Percentiles rank a stretch among this genome's conserved stretches.
Conservation (phyloP, 2,888 invertebrate species). For the Psylliodes chrysocephalus region DNA sequence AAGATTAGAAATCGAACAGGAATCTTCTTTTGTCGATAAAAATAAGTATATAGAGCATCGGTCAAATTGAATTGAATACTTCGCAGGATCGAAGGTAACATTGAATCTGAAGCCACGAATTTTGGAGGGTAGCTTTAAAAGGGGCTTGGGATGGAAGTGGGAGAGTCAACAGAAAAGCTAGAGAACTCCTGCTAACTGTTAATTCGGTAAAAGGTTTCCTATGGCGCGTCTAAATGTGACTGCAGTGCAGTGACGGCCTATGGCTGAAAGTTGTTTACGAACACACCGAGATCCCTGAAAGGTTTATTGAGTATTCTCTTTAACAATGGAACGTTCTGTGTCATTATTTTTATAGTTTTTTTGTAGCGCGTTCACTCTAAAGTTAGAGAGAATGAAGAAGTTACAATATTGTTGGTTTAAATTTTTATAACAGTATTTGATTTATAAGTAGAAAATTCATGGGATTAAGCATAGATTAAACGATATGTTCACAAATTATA, state of each 20-base stretch:
- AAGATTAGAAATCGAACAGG: too few species aligned
- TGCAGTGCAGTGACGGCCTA: constrained; percentile 50
- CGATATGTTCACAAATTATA: too few species aligned
- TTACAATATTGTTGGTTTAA: too few species aligned
- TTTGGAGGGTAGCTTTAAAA: constrained; percentile 20
- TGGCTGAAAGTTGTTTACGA: not conserved
- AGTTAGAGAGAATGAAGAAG: too few species aligned
- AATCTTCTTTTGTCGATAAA: not conserved
- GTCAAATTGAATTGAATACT: constrained; percentile 34
- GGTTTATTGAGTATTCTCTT: not conserved
- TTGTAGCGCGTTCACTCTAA: too few species aligned
- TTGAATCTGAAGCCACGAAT: constrained; percentile 1
- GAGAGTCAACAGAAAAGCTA: constrained; percentile 37
- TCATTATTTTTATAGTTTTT: too few species aligned
- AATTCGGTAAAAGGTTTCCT: constrained; percentile 64
- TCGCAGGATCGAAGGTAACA: constrained; percentile 40
- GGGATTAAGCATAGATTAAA: too few species aligned
- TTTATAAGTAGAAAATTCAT: too few species aligned
- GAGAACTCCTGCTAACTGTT: constrained; percentile 55
- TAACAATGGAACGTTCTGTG: not conserved
- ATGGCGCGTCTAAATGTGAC: constrained; percentile 60
- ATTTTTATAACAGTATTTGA: too few species aligned
- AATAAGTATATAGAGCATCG: constrained; percentile 1
- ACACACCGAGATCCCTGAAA: not conserved
- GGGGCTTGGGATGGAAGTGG: constrained; percentile 29